phyloP scores from a whole-genome alignment of 2,888 invertebrate genomes.

The Gisinianus flammeolus region DNA sequence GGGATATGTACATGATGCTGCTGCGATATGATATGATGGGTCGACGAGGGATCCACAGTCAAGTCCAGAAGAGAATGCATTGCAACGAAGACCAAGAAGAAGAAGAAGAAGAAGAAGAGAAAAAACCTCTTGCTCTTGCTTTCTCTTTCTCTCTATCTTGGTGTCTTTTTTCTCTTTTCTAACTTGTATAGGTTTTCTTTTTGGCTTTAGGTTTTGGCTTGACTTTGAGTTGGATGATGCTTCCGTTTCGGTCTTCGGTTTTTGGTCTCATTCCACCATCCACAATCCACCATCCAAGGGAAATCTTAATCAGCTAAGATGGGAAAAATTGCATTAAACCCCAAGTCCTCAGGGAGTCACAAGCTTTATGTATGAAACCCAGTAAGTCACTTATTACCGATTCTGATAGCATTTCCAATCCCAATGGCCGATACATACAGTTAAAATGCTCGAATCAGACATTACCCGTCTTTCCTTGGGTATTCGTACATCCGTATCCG shows the following conservation, averaged over 20 bases:
- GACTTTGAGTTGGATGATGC: neutral
- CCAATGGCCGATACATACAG: conserved; percentile 21
- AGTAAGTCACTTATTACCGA: conserved; percentile 31
- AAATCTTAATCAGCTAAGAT: conserved; percentile 51
- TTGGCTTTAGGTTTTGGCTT: neutral
- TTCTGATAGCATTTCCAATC: conserved; percentile 33
- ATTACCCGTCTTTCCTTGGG: neutral
- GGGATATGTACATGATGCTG: neutral
- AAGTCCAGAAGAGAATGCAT: too few species aligned
- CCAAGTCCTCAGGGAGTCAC: conserved; percentile 36
- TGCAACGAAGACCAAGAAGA: too few species aligned
- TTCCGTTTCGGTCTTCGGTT: neutral
- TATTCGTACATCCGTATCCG: neutral
- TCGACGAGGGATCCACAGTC: conserved; percentile 7
- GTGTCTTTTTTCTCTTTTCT: neutral
- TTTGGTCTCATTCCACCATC: conserved; percentile 24
- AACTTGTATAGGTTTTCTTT: neutral
- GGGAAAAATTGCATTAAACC: conserved; percentile 49
- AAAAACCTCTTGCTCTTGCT: neutral
- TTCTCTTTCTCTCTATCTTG: neutral
- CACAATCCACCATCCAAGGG: conserved; percentile 22
- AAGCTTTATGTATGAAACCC: neutral
- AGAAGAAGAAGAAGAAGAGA: neutral
- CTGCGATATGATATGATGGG: neutral
- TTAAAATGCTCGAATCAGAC: neutral